Conservation (phyloP, 2,888 invertebrate species). For the Pterostichus madidus region DNA sequence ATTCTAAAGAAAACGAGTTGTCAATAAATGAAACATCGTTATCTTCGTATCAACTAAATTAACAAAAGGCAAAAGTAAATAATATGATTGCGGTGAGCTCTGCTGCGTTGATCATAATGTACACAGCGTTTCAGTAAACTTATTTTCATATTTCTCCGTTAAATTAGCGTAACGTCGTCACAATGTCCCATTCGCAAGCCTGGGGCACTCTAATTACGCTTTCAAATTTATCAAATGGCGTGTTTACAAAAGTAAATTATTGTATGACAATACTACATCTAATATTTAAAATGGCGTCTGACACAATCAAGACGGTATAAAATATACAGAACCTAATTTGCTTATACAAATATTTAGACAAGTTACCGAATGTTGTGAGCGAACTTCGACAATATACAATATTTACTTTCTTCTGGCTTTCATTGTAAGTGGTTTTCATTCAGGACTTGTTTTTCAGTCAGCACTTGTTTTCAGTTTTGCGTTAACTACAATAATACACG, state of each 20-base stretch:
- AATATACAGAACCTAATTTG: conserved; percentile 35
- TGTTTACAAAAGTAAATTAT: conserved; percentile 38
- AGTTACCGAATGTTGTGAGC: conserved; percentile 1
- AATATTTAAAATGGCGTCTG: conserved; percentile 1
- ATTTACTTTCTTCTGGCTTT: neutral
- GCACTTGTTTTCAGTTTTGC: neutral
- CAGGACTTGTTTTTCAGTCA: neutral
- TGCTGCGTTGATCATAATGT: conserved; percentile 37
- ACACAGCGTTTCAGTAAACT: conserved; percentile 48
- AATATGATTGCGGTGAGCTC: conserved; percentile 6
- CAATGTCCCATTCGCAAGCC: neutral
- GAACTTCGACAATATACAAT: conserved; percentile 1
- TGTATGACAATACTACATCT: conserved; percentile 25
- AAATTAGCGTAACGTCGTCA: conserved; percentile 38
- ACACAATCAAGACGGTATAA: neutral
- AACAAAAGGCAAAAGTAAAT: conserved; percentile 32
- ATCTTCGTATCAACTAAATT: conserved; percentile 12
- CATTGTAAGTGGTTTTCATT: conserved; percentile 6
- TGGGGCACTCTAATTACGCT: conserved; percentile 27
- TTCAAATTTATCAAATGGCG: conserved; percentile 33
- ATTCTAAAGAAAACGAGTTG: conserved; percentile 2
- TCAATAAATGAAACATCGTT: conserved; percentile 18
- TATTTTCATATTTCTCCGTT: conserved; percentile 41
- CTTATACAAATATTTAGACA: conserved; percentile 16
- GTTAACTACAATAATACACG: neutral